Conservation (phyloP, 2,113 vertebrate species). For the Turdus rufiventris region DNA sequence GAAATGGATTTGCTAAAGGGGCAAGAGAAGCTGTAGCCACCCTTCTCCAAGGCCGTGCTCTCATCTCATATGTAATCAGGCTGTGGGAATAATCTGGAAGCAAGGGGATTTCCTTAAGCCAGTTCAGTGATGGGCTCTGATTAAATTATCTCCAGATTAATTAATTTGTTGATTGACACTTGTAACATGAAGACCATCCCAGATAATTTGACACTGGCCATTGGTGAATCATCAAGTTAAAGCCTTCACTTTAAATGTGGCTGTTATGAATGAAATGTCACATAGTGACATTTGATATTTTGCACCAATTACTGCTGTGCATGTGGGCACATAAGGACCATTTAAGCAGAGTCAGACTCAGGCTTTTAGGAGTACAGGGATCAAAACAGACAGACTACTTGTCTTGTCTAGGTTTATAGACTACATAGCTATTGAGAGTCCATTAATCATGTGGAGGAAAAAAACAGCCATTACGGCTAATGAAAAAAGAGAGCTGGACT, state of each 20-base stretch:
- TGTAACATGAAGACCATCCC: not conserved
- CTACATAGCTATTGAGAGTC: not conserved
- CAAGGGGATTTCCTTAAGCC: not conserved
- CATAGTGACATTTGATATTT: conserved; percentile 39
- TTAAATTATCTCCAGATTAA: conserved; percentile 7
- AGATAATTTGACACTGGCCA: not conserved
- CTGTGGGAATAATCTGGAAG: not conserved
- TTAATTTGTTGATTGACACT: conserved; percentile 11
- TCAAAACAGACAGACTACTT: conserved; percentile 17
- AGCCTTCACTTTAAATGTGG: not conserved
- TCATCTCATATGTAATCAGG: not conserved
- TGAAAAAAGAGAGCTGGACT: not conserved
- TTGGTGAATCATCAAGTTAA: not conserved
- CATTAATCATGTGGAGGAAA: not conserved
- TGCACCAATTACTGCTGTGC: not conserved
- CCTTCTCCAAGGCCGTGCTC: not conserved
- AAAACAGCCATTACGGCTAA: not conserved
- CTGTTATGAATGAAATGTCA: conserved; percentile 37
- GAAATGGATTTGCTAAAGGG: not conserved
- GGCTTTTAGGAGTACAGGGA: conserved; percentile 19
- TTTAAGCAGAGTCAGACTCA: conserved; percentile 6
- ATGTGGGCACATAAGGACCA: not conserved
- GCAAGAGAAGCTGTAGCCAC: not conserved
- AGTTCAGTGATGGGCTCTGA: not conserved
- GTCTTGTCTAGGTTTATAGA: conserved; percentile 29